Percentiles rank a stretch among this genome's conserved stretches.
phyloP scores from a whole-genome alignment of 2,888 invertebrate species.

The Entomobrya proxima region DNA sequence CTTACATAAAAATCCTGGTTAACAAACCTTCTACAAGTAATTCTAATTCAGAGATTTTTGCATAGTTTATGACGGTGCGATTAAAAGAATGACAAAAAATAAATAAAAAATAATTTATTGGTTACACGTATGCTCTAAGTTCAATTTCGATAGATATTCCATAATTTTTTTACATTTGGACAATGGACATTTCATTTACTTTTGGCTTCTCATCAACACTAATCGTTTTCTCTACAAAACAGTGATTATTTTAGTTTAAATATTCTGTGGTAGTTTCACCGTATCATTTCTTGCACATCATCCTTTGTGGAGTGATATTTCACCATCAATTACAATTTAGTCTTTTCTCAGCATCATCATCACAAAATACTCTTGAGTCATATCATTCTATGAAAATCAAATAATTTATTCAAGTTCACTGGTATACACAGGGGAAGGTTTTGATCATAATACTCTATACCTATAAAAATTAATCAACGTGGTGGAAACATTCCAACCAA shows the following conservation, averaged over 20 bases:
- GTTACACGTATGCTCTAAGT: slow-evolving; percentile 10
- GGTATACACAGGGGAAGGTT: slow-evolving; percentile 39
- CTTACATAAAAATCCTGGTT: background rate
- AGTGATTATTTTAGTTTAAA: slow-evolving; percentile 31
- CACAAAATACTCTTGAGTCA: slow-evolving; percentile 45
- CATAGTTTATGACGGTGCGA: background rate
- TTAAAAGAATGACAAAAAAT: background rate
- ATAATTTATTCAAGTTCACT: slow-evolving; percentile 50
- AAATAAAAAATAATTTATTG: slow-evolving; percentile 35
- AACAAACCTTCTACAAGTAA: background rate
- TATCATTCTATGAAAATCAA: slow-evolving; percentile 37
- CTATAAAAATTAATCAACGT: slow-evolving; percentile 90
- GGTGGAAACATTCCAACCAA: slow-evolving; percentile 90
- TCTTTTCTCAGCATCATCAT: slow-evolving; percentile 48
- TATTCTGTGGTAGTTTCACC: background rate
- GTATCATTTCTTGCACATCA: background rate
- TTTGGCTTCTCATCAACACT: too few species aligned
- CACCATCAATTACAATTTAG: slow-evolving; percentile 34
- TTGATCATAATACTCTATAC: slow-evolving; percentile 83
- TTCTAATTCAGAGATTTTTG: slow-evolving; percentile 36
- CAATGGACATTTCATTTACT: too few species aligned
- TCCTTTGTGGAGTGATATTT: slow-evolving; percentile 20
- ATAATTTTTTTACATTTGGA: too few species aligned
- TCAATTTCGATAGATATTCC: background rate
- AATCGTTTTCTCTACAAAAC: too few species aligned